A percentile compares a stretch with the other conserved stretches of the same genome.
These are phyloP conservation scores for Salvelinus namaycush DNA, from an alignment of 2,113 vertebrate genomes.

Conservation along the genomic window DNA sequence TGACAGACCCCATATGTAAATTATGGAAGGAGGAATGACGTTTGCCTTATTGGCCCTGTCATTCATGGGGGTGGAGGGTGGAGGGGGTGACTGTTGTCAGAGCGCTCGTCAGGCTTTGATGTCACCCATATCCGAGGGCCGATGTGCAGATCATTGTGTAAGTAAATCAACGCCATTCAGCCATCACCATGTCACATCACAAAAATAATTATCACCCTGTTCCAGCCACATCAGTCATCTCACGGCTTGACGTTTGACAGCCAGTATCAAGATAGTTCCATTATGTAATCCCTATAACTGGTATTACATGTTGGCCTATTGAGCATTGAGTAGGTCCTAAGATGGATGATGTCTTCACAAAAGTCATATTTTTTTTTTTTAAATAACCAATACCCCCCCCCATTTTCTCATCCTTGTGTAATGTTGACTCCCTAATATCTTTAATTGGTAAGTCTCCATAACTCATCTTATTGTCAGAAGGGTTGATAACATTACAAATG, in stretches of 20 bases:
- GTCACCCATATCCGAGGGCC: constrained; percentile 72
- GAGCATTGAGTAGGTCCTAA: too few species aligned
- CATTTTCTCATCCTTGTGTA: too few species aligned
- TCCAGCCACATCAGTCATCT: constrained; percentile 85
- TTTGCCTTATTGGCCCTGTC: constrained; percentile 66
- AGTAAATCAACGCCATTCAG: constrained; percentile 92
- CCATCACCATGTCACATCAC: constrained; percentile 82
- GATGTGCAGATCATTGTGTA: constrained; percentile 86
- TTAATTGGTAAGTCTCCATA: not conserved
- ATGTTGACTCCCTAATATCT: not conserved
- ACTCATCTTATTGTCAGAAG: constrained; percentile 25
- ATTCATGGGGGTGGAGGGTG: constrained; percentile 62
- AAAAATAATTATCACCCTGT: constrained; percentile 86
- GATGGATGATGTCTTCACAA: too few species aligned
- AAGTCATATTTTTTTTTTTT: too few species aligned
- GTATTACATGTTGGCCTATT: too few species aligned
- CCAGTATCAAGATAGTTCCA: constrained; percentile 75
- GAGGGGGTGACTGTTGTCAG: constrained; percentile 78
- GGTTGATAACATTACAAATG: too few species aligned
- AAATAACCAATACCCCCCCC: too few species aligned
- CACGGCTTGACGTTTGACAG: constrained; percentile 78
- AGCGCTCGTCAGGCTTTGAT: constrained; percentile 82
- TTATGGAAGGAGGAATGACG: constrained; percentile 23
- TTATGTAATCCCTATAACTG: not conserved
- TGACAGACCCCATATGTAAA: constrained; percentile 22